Conservation (phyloP, 1,140 invertebrate genomes). For the Penaeus japonicus region DNA sequence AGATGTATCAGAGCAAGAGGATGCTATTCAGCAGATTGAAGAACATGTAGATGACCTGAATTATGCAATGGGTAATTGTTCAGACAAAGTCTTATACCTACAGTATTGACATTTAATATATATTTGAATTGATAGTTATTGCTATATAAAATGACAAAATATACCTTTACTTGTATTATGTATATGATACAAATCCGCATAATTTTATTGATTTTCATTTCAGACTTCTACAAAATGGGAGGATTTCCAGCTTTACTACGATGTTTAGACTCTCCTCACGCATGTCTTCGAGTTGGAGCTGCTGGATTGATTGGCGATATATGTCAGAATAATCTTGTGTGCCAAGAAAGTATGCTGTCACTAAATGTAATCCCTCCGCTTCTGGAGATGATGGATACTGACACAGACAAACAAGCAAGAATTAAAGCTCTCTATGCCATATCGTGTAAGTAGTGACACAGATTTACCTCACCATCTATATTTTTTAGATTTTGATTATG, state of each 20-base stretch:
- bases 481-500: not conserved
- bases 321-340: constrained; percentile 82
- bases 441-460: constrained; percentile 72
- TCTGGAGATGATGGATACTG: constrained; percentile 72
- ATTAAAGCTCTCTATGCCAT: constrained; percentile 78
- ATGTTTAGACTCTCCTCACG: constrained; percentile 72
- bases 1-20: constrained; percentile 67
- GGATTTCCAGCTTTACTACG: constrained; percentile 75
- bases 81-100: not conserved
- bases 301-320: constrained; percentile 76
- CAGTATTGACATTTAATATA: too few species aligned
- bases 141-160: too few species aligned
- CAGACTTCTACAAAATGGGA: constrained; percentile 83
- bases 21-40: constrained; percentile 71
- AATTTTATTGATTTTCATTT: constrained; percentile 58
- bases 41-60: constrained; percentile 77
- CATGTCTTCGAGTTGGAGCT: constrained; percentile 70
- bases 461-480: not conserved
- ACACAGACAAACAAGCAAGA: constrained; percentile 69
- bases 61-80: constrained; percentile 73
- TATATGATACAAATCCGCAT: not conserved
- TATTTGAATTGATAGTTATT: too few species aligned
- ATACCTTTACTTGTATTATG: too few species aligned
- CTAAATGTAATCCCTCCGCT: constrained; percentile 72
- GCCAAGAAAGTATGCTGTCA: constrained; percentile 74